Evolutionary conservation across 2,113 vertebrate genomes (phyloP), one percentile per base, ranked within the genome.

Genomic region (Neodontobutis hainanensis): DNA sequence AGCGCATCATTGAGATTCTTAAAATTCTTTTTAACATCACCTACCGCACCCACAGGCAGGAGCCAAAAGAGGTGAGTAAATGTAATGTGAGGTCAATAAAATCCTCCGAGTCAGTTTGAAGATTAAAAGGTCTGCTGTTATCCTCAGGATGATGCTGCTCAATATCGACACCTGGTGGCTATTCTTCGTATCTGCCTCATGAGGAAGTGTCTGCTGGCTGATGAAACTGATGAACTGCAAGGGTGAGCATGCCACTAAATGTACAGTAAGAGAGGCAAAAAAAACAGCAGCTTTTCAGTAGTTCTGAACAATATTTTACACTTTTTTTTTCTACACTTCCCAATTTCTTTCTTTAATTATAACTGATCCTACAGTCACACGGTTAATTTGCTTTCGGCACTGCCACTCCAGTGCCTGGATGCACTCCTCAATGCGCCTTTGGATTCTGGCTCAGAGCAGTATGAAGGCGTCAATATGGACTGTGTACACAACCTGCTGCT

Each of bases 311-410:
- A 27, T 3, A 27, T 27, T 19, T 46, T 40, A 27, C 40, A 4
- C 48, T 32, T 48, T 12, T 27, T 34, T 5, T 34, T 40, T 4
- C 35, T 9, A 16, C 34, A 47, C 35, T 53, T 8, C 43, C 19
- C 19, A 27, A 15, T 2, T 6, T 15, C 11, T 34, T 35, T 45
- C 8, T 35, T 0, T 53, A 27, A 5, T 6, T 36, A 2, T 63
- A 8, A 43, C 58, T 49, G 15, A 57, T 53, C 65, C 68, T 10
- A 12, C 81, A 93, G 89, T 34, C 90, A 91, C 81, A 88, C 91
- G 0, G 94, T 98, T 65, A 97, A 97, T 69, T 92, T 97, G 34
- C 53, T 98, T 84, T 93, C 95, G 27, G 95, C 95, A 60, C 85
- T 98, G 81, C 93, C 93, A 14, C 90, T 94, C 34, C 86, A 88